These are phyloP conservation scores for Nemoura dubitans DNA, from an alignment of 2,888 invertebrate species.

Conservation along the genomic window DNA sequence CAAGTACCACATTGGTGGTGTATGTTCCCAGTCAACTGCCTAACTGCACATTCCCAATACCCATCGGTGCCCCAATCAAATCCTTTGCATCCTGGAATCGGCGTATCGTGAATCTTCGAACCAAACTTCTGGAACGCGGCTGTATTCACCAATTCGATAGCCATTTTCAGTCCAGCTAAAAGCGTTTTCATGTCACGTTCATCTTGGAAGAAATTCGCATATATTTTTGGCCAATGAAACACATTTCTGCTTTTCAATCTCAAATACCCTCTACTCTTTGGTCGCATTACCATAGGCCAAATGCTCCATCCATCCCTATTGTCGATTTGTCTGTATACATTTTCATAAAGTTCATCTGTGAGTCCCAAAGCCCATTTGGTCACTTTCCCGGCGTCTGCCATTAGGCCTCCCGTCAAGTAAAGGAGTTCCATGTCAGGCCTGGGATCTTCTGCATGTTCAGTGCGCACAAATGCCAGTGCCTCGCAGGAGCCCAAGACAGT, in stretches of 20 bases:
- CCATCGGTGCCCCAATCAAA: slow-evolving; percentile 68
- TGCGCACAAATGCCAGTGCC: slow-evolving; percentile 72
- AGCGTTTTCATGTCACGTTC: slow-evolving; percentile 62
- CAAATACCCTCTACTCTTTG: slow-evolving; percentile 52
- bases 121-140: slow-evolving; percentile 55
- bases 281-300: slow-evolving; percentile 53
- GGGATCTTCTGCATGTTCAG: slow-evolving; percentile 60
- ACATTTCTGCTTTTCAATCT: slow-evolving; percentile 60
- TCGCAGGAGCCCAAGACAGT: slow-evolving; percentile 73
- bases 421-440: slow-evolving; percentile 67
- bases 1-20: slow-evolving; percentile 47
- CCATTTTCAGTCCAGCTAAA: slow-evolving; percentile 64
- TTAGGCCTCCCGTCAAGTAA: slow-evolving; percentile 69
- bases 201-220: slow-evolving; percentile 66
- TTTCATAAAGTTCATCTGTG: slow-evolving; percentile 51
- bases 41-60: slow-evolving; percentile 45
- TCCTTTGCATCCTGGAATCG: slow-evolving; percentile 65
- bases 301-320: slow-evolving; percentile 53
- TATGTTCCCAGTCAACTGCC: slow-evolving; percentile 35
- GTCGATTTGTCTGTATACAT: slow-evolving; percentile 51
- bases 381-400: slow-evolving; percentile 65
- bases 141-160: slow-evolving; percentile 50
- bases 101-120: slow-evolving; percentile 54
- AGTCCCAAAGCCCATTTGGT: slow-evolving; percentile 33
- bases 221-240: slow-evolving; percentile 60